Evolutionary conservation across 2,888 invertebrate genomes (phyloP), one percentile per base, ranked within the genome.

Genomic region (Hyposoter dolosus): DNA sequence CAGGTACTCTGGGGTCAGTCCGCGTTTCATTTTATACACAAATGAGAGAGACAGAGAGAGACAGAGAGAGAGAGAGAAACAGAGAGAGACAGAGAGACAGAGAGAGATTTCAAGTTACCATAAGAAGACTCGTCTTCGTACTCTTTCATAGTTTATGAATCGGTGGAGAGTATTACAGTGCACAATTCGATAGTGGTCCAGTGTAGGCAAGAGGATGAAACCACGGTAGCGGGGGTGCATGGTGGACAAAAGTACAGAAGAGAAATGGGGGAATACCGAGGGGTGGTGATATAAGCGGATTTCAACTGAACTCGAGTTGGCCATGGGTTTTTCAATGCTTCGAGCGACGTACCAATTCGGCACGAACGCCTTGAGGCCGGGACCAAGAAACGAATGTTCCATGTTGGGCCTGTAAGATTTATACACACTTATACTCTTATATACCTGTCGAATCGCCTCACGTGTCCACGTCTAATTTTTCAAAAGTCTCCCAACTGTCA

Each of bases 271-370:
- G 83, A 63, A 65, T 32, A 32, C 45, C 43, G 56, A 68, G 50
- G 77, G 56, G 71, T 45, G 56, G 71, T 45, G 88, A 89, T 89
- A 89, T 92, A 92, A 93, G 92, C 92, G 91, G 92, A 93, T 93
- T 93, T 92, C 91, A 89, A 90, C 89, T 90, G 91, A 93, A 93
- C 92, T 93, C 91, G 90, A 91, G 92, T 90, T 90, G 90, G 78
- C 77, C 72, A 45, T 43, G 66, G 50, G 87, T 88, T 88, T 87
- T 82, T 90, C 88, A 89, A 90, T 90, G 91, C 90, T 91, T 92
- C 90, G 91, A 91, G 89, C 88, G 88, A 74, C 68, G 53, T 17
- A 43, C 75, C 60, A 56, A 68, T 75, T 72, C 65, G 53, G 74
- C 66, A 77, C 72, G 66, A 72, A 82, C 50, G 81, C 66, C 19